phyloP scores from a whole-genome alignment of 2,797 vertebrate species.

The Discoglossus pictus region DNA sequence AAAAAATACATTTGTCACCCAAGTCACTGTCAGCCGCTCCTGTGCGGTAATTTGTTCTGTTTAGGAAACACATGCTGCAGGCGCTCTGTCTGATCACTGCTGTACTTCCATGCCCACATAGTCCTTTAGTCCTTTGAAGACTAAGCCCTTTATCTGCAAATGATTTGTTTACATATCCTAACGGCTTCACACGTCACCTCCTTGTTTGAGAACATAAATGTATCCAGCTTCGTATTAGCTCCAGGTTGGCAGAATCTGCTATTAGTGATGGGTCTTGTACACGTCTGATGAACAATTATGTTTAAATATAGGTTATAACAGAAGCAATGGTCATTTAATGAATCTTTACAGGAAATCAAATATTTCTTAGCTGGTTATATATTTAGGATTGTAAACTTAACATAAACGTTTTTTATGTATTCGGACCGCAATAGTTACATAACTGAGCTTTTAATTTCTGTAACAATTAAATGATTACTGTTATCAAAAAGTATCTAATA shows the following conservation, averaged over 20 bases:
- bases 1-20: too few relatives aligned
- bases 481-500: too few relatives aligned
- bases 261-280: neutral
- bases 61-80: constrained; percentile 34
- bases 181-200: constrained; percentile 47
- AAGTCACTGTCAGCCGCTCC: too few relatives aligned
- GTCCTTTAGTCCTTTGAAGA: constrained; percentile 53
- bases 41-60: constrained; percentile 32
- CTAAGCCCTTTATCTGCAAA: constrained; percentile 47
- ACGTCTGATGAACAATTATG: neutral
- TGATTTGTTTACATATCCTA: constrained; percentile 29
- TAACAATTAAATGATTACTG: too few relatives aligned
- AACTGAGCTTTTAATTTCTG: too few relatives aligned
- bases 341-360: too few relatives aligned
- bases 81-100: constrained; percentile 58
- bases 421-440: too few relatives aligned
- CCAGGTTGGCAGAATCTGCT: constrained; percentile 8
- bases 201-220: constrained; percentile 41
- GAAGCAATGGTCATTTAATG: too few relatives aligned
- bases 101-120: constrained; percentile 37
- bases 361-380: too few relatives aligned
- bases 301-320: too few relatives aligned
- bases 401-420: too few relatives aligned
- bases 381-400: too few relatives aligned
- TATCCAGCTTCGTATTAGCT: neutral